A percentile compares a stretch with the other conserved stretches of the same genome.
These are phyloP conservation scores for Mionectes olivaceus DNA, from an alignment of 2,797 vertebrate species.

Conservation along the genomic window DNA sequence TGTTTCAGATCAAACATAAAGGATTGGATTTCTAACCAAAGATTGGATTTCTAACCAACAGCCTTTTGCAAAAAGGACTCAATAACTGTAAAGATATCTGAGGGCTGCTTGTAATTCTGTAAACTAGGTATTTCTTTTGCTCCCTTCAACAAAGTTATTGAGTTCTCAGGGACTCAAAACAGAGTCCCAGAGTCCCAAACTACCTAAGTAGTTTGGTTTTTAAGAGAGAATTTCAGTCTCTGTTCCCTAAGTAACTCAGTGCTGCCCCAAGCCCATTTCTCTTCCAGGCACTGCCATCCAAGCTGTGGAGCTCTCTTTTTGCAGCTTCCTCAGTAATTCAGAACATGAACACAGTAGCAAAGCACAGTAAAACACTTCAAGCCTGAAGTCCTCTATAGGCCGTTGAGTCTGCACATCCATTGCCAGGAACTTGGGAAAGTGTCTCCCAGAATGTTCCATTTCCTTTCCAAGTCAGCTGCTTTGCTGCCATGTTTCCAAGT, in stretches of 20 bases:
- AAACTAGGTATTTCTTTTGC: background rate
- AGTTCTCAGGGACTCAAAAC: background rate
- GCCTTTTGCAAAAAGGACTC: background rate
- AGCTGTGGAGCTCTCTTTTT: background rate
- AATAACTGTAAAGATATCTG: background rate
- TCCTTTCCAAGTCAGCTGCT: background rate
- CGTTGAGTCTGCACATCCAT: accelerated
- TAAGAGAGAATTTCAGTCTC: background rate
- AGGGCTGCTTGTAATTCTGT: background rate
- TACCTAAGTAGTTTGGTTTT: background rate
- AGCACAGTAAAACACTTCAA: background rate
- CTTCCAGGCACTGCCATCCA: background rate
- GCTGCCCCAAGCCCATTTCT: background rate
- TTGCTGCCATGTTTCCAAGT: background rate
- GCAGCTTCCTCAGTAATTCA: background rate
- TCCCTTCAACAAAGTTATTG: background rate
- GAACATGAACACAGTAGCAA: background rate
- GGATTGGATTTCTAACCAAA: background rate
- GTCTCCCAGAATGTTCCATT: background rate
- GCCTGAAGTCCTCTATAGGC: background rate
- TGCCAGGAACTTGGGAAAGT: background rate
- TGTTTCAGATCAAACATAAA: background rate
- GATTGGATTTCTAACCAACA: background rate
- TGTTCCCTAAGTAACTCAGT: background rate
- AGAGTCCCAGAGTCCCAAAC: too few species aligned